These are phyloP conservation scores for Lutjanus erythropterus DNA, from an alignment of 2,113 vertebrate genomes.

Conservation along the genomic window DNA sequence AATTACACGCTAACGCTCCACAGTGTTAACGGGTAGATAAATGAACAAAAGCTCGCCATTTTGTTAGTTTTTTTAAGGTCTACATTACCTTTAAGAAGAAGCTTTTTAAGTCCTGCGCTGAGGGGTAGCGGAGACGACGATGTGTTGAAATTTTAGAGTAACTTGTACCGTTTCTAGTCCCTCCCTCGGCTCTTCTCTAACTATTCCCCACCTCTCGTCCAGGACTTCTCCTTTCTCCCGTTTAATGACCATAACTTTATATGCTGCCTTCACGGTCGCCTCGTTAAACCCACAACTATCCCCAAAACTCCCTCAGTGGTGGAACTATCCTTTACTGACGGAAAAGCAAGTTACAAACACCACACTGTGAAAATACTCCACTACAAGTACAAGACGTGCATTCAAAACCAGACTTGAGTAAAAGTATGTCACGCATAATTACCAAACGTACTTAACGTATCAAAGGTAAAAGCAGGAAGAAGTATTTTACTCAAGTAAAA, in stretches of 20 bases:
- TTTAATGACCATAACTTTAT: background rate
- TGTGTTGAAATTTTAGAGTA: background rate
- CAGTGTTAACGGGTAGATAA: fast-evolving
- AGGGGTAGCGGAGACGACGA: background rate
- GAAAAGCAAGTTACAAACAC: no score
- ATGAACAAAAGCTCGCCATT: background rate
- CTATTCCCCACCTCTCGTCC: background rate
- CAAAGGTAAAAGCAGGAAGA: no score
- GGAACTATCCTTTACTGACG: no score
- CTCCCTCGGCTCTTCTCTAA: background rate
- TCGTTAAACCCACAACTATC: constrained; percentile 19
- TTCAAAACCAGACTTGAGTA: no score
- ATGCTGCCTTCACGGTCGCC: constrained; percentile 30
- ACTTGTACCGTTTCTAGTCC: constrained; percentile 12
- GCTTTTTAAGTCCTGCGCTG: background rate
- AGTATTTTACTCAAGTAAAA: no score
- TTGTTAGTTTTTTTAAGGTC: background rate
- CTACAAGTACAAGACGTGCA: no score
- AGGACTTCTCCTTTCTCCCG: background rate
- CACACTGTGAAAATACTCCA: no score
- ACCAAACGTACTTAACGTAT: no score
- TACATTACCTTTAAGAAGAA: constrained; percentile 67
- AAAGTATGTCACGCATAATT: no score
- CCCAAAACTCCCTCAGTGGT: no score
- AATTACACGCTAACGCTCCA: background rate